phyloP scores from a whole-genome alignment of 1,140 invertebrate genomes.

The Colletes gigas region DNA sequence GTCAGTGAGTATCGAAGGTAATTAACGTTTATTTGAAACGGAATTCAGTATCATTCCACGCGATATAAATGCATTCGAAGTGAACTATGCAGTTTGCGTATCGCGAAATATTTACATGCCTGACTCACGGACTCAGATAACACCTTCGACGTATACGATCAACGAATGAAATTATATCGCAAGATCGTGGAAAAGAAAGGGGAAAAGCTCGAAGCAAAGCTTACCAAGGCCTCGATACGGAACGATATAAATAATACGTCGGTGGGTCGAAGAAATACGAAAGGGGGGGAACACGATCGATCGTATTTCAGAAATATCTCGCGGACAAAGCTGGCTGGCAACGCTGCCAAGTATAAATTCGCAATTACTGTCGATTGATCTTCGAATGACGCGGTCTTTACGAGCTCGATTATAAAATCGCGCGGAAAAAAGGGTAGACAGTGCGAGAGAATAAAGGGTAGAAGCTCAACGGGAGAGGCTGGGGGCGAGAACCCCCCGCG shows the following conservation, averaged over 20 bases:
- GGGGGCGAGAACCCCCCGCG: slow-evolving; percentile 52
- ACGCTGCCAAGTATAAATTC: slow-evolving; percentile 28
- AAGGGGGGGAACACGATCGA: too few relatives aligned
- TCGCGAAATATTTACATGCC: background rate
- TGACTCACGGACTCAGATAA: background rate
- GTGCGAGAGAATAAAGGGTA: slow-evolving; percentile 43
- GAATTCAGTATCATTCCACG: background rate
- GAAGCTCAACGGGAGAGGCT: slow-evolving; percentile 33
- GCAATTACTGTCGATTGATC: slow-evolving; percentile 51
- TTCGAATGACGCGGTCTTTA: slow-evolving; percentile 51
- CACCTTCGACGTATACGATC: background rate
- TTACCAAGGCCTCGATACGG: too few relatives aligned
- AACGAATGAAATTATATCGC: background rate
- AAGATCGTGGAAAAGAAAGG: too few relatives aligned
- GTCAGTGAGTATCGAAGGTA: background rate
- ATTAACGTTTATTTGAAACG: too few relatives aligned
- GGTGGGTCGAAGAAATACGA: too few relatives aligned
- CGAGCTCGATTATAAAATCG: slow-evolving; percentile 61
- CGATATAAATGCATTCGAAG: background rate
- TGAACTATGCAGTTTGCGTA: background rate
- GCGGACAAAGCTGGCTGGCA: background rate
- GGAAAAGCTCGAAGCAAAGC: too few relatives aligned
- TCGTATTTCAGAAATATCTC: slow-evolving; percentile 1
- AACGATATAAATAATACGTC: too few relatives aligned
- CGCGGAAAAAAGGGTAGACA: background rate